Base-by-base conservation (phyloP, 2,113 vertebrate species). In the Indicator maculatus region DNA sequence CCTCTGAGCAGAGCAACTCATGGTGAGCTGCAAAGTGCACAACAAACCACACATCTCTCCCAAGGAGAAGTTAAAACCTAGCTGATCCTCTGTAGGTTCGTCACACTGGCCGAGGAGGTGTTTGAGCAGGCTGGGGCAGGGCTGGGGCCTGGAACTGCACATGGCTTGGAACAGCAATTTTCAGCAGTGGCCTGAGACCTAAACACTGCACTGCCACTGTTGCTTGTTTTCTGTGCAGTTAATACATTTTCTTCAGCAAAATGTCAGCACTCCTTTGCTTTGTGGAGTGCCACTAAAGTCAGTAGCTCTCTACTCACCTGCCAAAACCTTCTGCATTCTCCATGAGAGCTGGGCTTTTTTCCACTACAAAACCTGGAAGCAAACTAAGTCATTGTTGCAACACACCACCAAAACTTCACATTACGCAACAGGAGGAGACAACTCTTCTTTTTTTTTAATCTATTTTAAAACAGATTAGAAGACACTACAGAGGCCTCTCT, bases 51-150 rank as follows among this genome's bases (percentile, higher is more conserved):
- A 12, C 1, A 0, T n/a, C 8, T 72, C 24, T 39, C 12, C 45
- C 26, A 36, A 64, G n/a, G 27, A 80, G 58, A 78, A 17, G 14
- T 36, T 24, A 28, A 41, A 83, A n/a, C 12, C 41, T 24, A 38
- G 19, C 47, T 21, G 30, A 33, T 31, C 8, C 47, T 50, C 41
- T 0, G 0, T 2, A 6, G 5, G 58, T 83, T 77, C 47, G 28
- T 74, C 5, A 16, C 0, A 1, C 33, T 7, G 15, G n/a, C 23
- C 56, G 80, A 65, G 33, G 59, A 39, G 27, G 52, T 0, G 1
- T 27, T 31, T 0, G 5, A 6, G 41, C 17, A 14, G 47, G 19
- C 23, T 0, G 0, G 26, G 65, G n/a, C n/a, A 26, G 28, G 14
- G 70, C 60, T 1, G 2, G 1, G 5, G 55, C 81, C 78, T 36